Evolutionary conservation across 2,797 vertebrate genomes (phyloP).

Genomic region (Sorex maritimensis): DNA sequence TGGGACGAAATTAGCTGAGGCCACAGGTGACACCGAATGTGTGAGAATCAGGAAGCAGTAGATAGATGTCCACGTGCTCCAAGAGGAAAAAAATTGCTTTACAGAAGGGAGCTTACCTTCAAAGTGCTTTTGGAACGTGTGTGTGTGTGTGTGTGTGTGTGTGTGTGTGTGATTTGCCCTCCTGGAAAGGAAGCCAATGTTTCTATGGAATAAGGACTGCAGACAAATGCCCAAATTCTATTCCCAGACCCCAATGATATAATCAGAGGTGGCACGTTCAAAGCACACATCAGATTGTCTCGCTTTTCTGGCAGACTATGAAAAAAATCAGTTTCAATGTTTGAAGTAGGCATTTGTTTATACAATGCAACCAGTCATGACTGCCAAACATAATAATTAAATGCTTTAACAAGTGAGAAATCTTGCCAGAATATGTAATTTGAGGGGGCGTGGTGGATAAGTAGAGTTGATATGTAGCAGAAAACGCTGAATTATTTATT

Average conservation of each 20-base stretch:
- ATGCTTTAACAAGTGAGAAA: slow-evolving; percentile 87
- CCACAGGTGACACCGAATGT: background rate
- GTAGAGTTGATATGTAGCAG: slow-evolving; percentile 77
- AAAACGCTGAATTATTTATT: slow-evolving; percentile 82
- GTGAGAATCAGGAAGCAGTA: background rate
- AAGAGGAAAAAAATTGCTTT: slow-evolving; percentile 2
- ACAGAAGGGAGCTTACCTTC: background rate
- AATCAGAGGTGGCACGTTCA: slow-evolving; percentile 78
- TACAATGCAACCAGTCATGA: slow-evolving; percentile 84
- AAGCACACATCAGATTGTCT: slow-evolving; percentile 85
- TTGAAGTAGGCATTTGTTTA: slow-evolving; percentile 89
- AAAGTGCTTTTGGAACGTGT: slow-evolving; percentile 54
- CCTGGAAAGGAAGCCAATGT: slow-evolving; percentile 62
- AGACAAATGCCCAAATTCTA: slow-evolving; percentile 70
- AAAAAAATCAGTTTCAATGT: slow-evolving; percentile 83
- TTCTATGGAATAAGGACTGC: slow-evolving; percentile 52
- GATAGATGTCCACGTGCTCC: background rate
- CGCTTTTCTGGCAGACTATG: slow-evolving; percentile 85
- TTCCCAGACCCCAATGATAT: slow-evolving; percentile 78
- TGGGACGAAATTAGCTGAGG: background rate
- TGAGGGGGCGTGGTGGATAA: slow-evolving; percentile 84
- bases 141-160: background rate
- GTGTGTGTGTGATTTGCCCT: background rate
- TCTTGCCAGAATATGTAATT: slow-evolving; percentile 89
- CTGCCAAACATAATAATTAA: slow-evolving; percentile 89